Evolutionary conservation across 2,888 invertebrate species (phyloP).

Genomic region (Drosophila paucipuncta): DNA sequence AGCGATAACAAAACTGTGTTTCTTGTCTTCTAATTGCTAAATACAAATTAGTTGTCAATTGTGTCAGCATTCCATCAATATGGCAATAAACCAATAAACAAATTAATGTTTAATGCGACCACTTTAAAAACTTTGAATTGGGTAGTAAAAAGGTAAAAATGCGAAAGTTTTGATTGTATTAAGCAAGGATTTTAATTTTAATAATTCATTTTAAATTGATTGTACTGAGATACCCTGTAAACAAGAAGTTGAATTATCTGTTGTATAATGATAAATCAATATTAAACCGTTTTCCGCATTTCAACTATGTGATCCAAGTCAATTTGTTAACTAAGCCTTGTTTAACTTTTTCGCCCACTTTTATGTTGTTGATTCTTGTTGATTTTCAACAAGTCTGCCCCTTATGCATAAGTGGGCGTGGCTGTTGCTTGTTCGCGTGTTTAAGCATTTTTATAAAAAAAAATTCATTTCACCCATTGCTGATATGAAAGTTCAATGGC

Average conservation of each 20-base stretch:
- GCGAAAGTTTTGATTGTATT: slow-evolving; percentile 36
- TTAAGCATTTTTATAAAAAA: slow-evolving; percentile 51
- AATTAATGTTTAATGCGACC: background rate
- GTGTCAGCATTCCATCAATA: background rate
- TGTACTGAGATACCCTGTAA: background rate
- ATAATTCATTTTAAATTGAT: background rate
- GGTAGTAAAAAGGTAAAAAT: background rate
- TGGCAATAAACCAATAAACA: background rate
- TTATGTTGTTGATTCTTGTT: background rate
- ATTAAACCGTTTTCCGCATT: background rate
- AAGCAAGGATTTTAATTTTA: background rate
- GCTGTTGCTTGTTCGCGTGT: slow-evolving; percentile 61
- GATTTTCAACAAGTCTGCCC: slow-evolving; percentile 32
- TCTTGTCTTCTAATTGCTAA: background rate
- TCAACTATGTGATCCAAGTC: background rate
- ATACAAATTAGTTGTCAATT: background rate
- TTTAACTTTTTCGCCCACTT: background rate
- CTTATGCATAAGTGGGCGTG: slow-evolving; percentile 53
- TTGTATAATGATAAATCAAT: background rate
- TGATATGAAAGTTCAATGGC: slow-evolving; percentile 75
- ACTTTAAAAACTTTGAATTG: too few relatives aligned
- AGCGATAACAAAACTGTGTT: background rate
- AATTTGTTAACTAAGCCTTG: background rate
- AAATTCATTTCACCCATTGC: slow-evolving; percentile 38
- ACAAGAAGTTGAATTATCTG: background rate